These are phyloP conservation scores for Arctocebus calabarensis DNA, from an alignment of 2,797 vertebrate genomes.

Conservation along the genomic window DNA sequence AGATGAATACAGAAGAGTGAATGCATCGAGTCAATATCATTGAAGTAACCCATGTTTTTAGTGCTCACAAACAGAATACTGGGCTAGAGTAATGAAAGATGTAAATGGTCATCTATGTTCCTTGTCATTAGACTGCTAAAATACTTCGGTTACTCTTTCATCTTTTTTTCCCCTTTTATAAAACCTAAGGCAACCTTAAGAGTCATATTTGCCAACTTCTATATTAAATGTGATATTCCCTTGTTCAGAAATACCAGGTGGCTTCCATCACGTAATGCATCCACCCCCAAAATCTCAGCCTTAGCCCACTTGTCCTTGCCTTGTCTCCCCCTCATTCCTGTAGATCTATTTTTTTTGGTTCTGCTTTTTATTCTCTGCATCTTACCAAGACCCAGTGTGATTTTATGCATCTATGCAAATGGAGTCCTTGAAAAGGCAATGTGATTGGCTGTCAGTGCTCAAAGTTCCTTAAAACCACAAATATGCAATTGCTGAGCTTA, in stretches of 20 bases:
- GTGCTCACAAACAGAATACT: neutral
- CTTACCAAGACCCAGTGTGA: neutral
- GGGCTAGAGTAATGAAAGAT: neutral
- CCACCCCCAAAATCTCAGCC: neutral
- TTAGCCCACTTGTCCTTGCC: neutral
- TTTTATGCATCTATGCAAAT: too few relatives aligned
- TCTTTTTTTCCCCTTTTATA: neutral
- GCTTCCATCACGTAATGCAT: neutral
- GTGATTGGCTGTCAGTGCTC: neutral
- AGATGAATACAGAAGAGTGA: neutral
- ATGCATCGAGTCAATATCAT: neutral
- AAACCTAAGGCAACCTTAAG: neutral
- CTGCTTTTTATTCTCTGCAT: neutral
- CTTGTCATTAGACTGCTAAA: neutral
- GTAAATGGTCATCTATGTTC: neutral
- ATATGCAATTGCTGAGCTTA: neutral
- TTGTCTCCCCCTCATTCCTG: neutral
- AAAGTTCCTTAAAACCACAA: conserved; percentile 25
- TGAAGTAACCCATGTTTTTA: neutral
- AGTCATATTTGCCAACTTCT: neutral
- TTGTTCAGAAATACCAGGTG: neutral
- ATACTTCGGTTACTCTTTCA: neutral
- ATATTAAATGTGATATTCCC: neutral
- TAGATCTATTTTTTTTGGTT: neutral
- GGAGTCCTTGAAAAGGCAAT: neutral